Evolutionary conservation across 2,888 invertebrate genomes (phyloP).

Genomic region (Loripinus fragilis): DNA sequence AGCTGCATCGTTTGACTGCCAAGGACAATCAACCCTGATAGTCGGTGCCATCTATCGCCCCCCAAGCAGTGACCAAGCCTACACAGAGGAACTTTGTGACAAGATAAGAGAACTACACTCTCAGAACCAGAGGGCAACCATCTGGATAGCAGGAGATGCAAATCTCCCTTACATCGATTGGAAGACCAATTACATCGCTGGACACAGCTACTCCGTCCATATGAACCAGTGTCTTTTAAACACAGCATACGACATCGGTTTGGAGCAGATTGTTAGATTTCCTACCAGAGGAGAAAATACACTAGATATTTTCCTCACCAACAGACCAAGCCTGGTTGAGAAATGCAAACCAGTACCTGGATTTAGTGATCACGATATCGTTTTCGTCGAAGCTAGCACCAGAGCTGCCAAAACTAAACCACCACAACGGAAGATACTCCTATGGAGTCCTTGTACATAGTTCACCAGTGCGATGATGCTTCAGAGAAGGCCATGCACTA

Average conservation of each 20-base stretch:
- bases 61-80: conserved; percentile 20
- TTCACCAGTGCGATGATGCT: too few species aligned
- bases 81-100: conserved; percentile 19
- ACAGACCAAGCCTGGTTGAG: not conserved
- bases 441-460: too few species aligned
- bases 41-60: conserved; percentile 23
- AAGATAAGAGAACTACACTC: not conserved
- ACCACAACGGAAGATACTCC: not conserved
- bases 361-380: not conserved
- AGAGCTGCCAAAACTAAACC: not conserved
- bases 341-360: not conserved
- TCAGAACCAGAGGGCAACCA: not conserved
- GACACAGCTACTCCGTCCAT: not conserved
- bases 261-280: not conserved
- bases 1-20: conserved; percentile 25
- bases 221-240: not conserved
- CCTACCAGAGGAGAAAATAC: not conserved
- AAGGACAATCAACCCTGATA: conserved; percentile 12
- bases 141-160: conserved; percentile 18
- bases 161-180: conserved; percentile 27
- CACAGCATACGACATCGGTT: not conserved
- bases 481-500: too few species aligned
- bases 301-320: not conserved
- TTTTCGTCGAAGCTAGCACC: not conserved
- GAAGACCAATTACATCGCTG: not conserved